Conservation (phyloP, 2,113 vertebrate species). For the Ceyx melanurus region DNA sequence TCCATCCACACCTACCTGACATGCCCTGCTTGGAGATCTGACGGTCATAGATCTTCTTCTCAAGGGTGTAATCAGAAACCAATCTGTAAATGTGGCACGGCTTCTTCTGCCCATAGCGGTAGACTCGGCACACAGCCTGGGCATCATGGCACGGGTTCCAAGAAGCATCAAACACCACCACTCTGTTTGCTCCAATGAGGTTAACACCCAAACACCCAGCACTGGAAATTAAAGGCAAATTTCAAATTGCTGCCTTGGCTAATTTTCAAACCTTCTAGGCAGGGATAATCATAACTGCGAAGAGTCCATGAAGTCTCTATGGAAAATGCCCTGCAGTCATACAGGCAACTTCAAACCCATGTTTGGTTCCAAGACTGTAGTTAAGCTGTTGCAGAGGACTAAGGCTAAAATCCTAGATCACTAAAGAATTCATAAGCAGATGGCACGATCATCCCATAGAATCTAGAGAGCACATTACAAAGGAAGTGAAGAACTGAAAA, state of each 20-base stretch:
- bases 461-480: background rate
- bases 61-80: constrained; percentile 95
- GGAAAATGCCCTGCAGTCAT: background rate
- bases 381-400: background rate
- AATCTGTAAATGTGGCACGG: constrained; percentile 95
- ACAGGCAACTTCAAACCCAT: background rate
- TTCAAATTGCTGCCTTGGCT: background rate
- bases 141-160: constrained; percentile 99
- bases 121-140: constrained; percentile 95
- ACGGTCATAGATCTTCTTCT: constrained; percentile 98
- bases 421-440: background rate
- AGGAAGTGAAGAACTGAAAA: background rate
- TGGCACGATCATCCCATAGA: background rate
- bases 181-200: constrained; percentile 95
- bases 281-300: background rate
- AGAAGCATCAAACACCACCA: constrained; percentile 97
- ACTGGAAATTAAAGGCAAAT: constrained; percentile 73
- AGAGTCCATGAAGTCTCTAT: background rate
- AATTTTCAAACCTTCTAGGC: background rate
- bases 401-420: background rate
- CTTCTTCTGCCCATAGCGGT: constrained; percentile 96
- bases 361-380: background rate
- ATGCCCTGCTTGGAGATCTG: constrained; percentile 99
- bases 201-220: constrained; percentile 97
- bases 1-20: constrained; percentile 82